Evolutionary conservation across 2,888 invertebrate species (phyloP).

Genomic region (Volucella inflata): DNA sequence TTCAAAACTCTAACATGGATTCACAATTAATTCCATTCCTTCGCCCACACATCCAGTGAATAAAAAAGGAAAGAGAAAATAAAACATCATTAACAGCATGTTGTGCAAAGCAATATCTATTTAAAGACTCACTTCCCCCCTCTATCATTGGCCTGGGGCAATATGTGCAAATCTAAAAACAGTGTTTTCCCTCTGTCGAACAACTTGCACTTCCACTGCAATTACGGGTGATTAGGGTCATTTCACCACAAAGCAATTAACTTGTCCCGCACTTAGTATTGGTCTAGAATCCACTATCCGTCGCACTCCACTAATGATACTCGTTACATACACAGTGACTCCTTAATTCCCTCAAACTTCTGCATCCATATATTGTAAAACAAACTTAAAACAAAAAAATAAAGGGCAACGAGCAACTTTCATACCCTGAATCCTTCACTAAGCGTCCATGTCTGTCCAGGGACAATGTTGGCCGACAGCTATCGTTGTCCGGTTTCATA

Average conservation of each 20-base stretch:
- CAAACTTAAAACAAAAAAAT: constrained; percentile 1
- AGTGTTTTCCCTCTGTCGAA: neutral
- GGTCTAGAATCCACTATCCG: neutral
- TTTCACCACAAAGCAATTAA: constrained; percentile 56
- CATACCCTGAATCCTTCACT: constrained; percentile 49
- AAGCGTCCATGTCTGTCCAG: constrained; percentile 39
- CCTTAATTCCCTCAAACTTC: constrained; percentile 7
- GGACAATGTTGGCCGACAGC: constrained; percentile 31
- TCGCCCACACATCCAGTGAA: no score
- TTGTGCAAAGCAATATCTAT: no score
- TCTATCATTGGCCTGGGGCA: neutral
- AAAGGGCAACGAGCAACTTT: neutral
- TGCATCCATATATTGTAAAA: constrained; percentile 2
- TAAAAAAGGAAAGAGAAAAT: no score
- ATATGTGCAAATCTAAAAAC: constrained; percentile 11
- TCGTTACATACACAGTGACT: constrained; percentile 48
- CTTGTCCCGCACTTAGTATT: constrained; percentile 8
- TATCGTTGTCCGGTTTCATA: constrained; percentile 29
- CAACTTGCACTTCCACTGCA: constrained; percentile 45
- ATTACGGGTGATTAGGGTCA: constrained; percentile 60
- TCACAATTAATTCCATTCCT: no score
- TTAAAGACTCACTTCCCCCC: no score
- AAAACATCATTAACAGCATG: no score
- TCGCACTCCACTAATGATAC: constrained; percentile 41
- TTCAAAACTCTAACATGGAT: no score